phyloP scores from a whole-genome alignment of 23 tunicate genomes.

The Oikopleura vanhoeffeni region DNA sequence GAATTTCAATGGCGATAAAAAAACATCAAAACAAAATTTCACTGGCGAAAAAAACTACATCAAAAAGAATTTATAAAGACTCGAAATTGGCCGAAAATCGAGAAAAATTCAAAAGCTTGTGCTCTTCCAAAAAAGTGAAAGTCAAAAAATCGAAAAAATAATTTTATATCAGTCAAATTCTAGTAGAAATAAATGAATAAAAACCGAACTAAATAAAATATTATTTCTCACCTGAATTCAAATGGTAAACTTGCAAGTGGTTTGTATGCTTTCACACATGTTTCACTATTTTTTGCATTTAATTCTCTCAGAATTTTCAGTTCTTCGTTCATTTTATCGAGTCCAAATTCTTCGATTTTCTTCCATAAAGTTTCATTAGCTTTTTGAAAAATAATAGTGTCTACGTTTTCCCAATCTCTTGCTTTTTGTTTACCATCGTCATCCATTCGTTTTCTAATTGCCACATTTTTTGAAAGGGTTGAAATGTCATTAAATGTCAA shows the following conservation, averaged over 20 bases:
- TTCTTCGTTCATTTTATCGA: background rate
- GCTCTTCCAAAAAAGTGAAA: too few species aligned
- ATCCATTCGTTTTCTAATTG: background rate
- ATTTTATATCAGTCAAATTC: too few species aligned
- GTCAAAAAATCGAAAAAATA: too few species aligned
- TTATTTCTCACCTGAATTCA: constrained; percentile 9
- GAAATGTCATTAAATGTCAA: background rate
- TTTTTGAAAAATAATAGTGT: background rate
- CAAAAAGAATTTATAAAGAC: too few species aligned
- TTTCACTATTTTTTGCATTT: background rate
- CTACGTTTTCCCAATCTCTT: background rate
- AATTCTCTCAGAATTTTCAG: background rate
- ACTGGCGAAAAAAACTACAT: too few species aligned
- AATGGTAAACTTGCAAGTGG: background rate
- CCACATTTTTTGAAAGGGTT: background rate
- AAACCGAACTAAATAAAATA: too few species aligned
- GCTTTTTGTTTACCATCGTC: background rate
- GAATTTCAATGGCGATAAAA: too few species aligned
- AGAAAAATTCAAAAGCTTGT: too few species aligned
- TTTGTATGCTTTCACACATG: background rate
- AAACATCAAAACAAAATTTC: too few species aligned
- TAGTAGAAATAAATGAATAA: too few species aligned
- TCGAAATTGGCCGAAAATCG: too few species aligned
- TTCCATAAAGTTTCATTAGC: background rate
- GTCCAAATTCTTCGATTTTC: background rate